Conservation (phyloP, 2,888 invertebrate genomes). For the Drosophila stalkeri region DNA sequence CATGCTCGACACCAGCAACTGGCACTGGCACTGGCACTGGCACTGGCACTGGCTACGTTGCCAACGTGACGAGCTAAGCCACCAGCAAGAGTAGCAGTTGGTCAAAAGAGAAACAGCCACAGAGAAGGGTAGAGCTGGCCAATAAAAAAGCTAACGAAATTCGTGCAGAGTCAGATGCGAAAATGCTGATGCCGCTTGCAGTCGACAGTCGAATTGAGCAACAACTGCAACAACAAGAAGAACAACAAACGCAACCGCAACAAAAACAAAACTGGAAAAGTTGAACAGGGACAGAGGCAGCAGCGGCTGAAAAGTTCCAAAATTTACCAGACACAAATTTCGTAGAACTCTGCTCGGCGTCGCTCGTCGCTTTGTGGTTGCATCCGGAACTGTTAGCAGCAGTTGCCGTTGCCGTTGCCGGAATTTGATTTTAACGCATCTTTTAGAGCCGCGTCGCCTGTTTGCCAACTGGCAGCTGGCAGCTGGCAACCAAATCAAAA, state of each 20-base stretch:
- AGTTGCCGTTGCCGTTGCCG: conserved; percentile 19
- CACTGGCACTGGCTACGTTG: conserved; percentile 25
- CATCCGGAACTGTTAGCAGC: conserved; percentile 60
- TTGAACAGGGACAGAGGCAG: conserved; percentile 39
- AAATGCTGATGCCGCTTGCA: conserved; percentile 62
- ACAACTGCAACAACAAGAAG: conserved; percentile 24
- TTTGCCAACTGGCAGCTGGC: conserved; percentile 38
- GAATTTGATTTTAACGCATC: conserved; percentile 71
- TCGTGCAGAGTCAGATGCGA: conserved; percentile 48
- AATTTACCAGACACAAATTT: conserved; percentile 63
- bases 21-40: conserved; percentile 24
- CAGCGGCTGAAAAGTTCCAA: conserved; percentile 59
- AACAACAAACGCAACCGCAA: conserved; percentile 49
- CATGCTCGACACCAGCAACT: conserved; percentile 46
- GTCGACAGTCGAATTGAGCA: conserved; percentile 44
- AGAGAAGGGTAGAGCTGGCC: conserved; percentile 23
- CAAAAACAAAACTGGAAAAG: conserved; percentile 69
- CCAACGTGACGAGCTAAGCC: conserved; percentile 39
- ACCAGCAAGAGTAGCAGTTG: conserved; percentile 31
- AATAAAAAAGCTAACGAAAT: conserved; percentile 65
- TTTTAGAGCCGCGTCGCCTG: conserved; percentile 32
- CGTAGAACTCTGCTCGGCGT: conserved; percentile 13
- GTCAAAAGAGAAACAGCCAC: conserved; percentile 6
- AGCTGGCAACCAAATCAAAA: conserved; percentile 36
- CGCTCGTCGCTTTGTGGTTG: conserved; percentile 36